These are phyloP conservation scores for Patagioenas fasciata DNA, from an alignment of 2,113 vertebrate species.

Conservation along the genomic window DNA sequence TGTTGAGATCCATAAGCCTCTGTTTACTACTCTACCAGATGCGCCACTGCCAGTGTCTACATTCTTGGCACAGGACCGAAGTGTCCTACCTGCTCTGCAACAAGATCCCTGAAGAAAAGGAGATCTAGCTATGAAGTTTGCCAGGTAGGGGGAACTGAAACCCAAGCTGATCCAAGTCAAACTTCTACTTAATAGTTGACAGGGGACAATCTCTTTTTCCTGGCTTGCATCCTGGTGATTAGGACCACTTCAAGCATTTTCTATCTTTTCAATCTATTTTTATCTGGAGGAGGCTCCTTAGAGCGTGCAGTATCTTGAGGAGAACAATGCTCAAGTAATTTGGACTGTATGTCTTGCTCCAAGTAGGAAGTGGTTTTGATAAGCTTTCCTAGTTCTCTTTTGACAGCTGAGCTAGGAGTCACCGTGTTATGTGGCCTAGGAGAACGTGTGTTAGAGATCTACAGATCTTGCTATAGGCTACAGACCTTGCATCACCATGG, in stretches of 20 bases:
- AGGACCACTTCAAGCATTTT: not conserved
- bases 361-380: not conserved
- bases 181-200: not conserved
- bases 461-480: too few species aligned
- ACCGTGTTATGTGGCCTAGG: not conserved
- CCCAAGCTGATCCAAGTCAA: not conserved
- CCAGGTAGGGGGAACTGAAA: not conserved
- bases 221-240: not conserved
- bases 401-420: not conserved
- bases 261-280: constrained; percentile 7
- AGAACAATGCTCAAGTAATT: not conserved
- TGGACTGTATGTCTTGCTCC: not conserved
- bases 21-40: not conserved
- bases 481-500: constrained; percentile 19
- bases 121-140: not conserved
- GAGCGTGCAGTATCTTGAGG: not conserved
- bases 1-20: not conserved
- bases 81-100: not conserved
- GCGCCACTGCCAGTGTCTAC: not conserved
- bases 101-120: not conserved
- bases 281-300: not conserved
- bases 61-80: not conserved
- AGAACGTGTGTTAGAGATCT: not conserved
- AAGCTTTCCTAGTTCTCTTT: not conserved
- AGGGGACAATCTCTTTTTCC: not conserved